These are phyloP conservation scores for Myripristis jacobus DNA, from an alignment of 2,797 vertebrate genomes.

Conservation along the genomic window DNA sequence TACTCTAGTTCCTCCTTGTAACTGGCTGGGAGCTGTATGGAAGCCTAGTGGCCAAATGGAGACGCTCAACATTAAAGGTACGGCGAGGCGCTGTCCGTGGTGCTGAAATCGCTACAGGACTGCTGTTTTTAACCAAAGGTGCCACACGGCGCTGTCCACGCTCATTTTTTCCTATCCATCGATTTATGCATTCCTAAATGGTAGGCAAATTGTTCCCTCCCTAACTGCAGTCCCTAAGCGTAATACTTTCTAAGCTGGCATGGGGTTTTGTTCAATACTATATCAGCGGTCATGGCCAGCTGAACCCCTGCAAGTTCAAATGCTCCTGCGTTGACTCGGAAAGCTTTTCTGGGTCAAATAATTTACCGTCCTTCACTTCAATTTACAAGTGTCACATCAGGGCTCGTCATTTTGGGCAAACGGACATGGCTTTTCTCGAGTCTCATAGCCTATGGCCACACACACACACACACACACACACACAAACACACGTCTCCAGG, in stretches of 20 bases:
- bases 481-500: constrained; percentile 21
- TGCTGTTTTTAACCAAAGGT: constrained; percentile 22
- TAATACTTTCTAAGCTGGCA: constrained; percentile 18
- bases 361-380: constrained; percentile 73
- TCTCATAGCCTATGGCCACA: constrained; percentile 41
- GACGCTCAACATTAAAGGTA: neutral
- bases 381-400: constrained; percentile 73
- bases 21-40: constrained; percentile 13
- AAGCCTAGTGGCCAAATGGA: constrained; percentile 19
- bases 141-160: constrained; percentile 49
- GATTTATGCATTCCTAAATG: constrained; percentile 3
- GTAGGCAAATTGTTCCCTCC: neutral
- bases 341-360: constrained; percentile 78
- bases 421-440: constrained; percentile 35
- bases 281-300: constrained; percentile 38
- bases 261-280: constrained; percentile 2
- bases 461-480: neutral
- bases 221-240: constrained; percentile 1
- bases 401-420: constrained; percentile 59
- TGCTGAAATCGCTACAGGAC: constrained; percentile 47
- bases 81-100: constrained; percentile 60
- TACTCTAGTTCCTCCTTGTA: neutral
- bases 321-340: constrained; percentile 46
- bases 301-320: constrained; percentile 53
- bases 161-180: neutral